These are phyloP conservation scores for Urocynchramus pylzowi DNA, from an alignment of 2,113 vertebrate genomes.

Conservation along the genomic window DNA sequence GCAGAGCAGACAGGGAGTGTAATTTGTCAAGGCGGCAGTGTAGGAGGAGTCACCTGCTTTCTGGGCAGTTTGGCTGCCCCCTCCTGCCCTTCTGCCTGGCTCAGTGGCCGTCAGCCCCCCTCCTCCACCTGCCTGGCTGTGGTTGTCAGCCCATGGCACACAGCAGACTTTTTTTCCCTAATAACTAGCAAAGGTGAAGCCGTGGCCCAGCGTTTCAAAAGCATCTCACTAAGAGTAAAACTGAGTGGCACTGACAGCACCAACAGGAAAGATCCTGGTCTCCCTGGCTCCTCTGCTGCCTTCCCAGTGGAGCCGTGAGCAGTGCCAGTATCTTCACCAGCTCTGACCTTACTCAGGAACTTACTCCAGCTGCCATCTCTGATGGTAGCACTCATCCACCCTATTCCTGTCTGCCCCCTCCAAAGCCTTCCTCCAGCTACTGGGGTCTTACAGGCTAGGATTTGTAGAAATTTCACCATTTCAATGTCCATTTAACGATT, in stretches of 20 bases:
- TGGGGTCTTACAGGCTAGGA: not conserved
- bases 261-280: not conserved
- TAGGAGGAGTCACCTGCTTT: not conserved
- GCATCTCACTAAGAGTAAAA: not conserved
- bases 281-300: not conserved
- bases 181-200: not conserved
- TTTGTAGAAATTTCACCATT: not conserved
- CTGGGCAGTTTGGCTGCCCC: not conserved
- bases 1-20: not conserved
- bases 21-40: not conserved
- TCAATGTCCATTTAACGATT: not conserved
- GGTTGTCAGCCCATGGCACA: not conserved
- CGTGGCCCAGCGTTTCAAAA: not conserved
- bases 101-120: fast-evolving
- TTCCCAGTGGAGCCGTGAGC: not conserved
- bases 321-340: not conserved
- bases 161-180: not conserved
- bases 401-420: not conserved
- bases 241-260: not conserved
- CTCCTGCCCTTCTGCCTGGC: not conserved
- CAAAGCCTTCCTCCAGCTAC: not conserved
- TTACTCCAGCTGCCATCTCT: not conserved
- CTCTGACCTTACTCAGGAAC: not conserved
- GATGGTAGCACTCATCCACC: not conserved
- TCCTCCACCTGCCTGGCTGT: not conserved